Evolutionary conservation across 64 coral and sea anemone species (phyloP).

Genomic region (Actinia equina): DNA sequence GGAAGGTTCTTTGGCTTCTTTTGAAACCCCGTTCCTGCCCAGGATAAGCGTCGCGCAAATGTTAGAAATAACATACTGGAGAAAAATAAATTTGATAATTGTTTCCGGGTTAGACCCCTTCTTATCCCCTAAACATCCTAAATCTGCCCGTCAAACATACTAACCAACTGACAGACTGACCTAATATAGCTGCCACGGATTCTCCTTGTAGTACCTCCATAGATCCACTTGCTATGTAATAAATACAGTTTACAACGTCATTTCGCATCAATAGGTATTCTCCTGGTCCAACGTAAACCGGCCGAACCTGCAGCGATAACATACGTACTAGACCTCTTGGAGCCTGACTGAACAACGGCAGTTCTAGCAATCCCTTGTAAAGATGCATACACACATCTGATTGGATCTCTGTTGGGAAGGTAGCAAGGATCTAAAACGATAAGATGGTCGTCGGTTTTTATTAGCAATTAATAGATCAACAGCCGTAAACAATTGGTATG

Average conservation of each 20-base stretch:
- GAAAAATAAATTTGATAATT: too few species aligned
- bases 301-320: slow-evolving; percentile 68
- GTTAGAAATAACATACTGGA: too few species aligned
- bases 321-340: slow-evolving; percentile 72
- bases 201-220: slow-evolving; percentile 93
- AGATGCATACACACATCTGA: slow-evolving; percentile 89
- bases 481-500: too few species aligned
- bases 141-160: too few species aligned
- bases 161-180: slow-evolving; percentile 50
- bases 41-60: too few species aligned
- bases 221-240: slow-evolving; percentile 72
- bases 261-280: slow-evolving; percentile 78
- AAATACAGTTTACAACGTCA: slow-evolving; percentile 83
- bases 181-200: slow-evolving; percentile 87
- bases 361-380: slow-evolving; percentile 71
- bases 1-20: too few species aligned
- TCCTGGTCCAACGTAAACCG: slow-evolving; percentile 82
- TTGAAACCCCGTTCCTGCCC: too few species aligned
- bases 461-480: too few species aligned
- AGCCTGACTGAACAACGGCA: slow-evolving; percentile 66
- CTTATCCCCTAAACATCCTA: too few species aligned
- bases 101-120: too few species aligned
- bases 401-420: slow-evolving; percentile 79
- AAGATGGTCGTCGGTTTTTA: not conserved
- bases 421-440: slow-evolving; percentile 64